A percentile compares a stretch with the other conserved stretches of the same genome.
phyloP scores from a whole-genome alignment of 2,888 invertebrate genomes.

The Cataglyphis cursor region DNA sequence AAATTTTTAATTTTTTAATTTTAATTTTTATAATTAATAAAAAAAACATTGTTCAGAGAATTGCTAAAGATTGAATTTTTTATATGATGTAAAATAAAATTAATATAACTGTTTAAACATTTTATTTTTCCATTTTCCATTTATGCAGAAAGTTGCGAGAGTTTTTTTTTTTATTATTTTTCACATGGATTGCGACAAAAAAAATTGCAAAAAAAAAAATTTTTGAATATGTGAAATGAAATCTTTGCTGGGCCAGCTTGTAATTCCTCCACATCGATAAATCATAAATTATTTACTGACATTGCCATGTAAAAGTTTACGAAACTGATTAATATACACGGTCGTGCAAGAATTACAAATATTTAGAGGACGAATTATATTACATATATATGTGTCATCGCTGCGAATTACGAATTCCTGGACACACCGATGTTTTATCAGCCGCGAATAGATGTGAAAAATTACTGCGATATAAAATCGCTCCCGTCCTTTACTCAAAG shows the following conservation, averaged over 20 bases:
- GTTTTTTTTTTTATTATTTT: neutral
- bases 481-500: conserved; percentile 6
- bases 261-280: neutral
- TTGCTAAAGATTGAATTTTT: too few species aligned
- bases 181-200: neutral
- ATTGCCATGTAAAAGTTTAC: neutral
- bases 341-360: neutral
- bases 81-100: neutral
- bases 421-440: conserved; percentile 34
- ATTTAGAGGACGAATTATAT: neutral
- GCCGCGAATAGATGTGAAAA: conserved; percentile 18
- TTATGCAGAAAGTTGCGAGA: neutral
- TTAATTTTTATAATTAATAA: neutral
- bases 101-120: too few species aligned
- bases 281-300: conserved; percentile 25
- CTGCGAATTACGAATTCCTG: conserved; percentile 32
- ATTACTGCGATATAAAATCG: conserved; percentile 20
- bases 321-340: conserved; percentile 7
- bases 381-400: neutral
- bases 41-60: neutral
- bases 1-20: neutral
- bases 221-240: neutral
- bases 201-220: too few species aligned
- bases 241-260: neutral
- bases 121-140: neutral